A percentile compares a stretch with the other conserved stretches of the same genome.
Evolutionary conservation across 2,113 vertebrate genomes (phyloP).

Genomic region (Microtus ochrogaster): DNA sequence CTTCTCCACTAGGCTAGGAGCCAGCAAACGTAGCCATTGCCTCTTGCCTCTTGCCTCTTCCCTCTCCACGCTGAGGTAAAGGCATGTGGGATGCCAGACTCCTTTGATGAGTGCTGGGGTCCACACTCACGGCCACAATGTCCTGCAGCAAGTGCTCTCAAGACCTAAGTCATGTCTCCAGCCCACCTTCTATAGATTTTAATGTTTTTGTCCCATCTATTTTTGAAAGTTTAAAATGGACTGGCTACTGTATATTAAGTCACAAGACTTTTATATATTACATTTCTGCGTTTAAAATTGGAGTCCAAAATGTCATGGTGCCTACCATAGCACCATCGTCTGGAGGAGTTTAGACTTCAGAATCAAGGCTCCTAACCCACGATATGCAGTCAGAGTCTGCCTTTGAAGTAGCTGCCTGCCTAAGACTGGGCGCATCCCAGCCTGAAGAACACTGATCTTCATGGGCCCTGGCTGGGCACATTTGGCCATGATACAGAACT

Average conservation of each 20-base stretch:
- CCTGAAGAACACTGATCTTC: neutral
- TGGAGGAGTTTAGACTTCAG: conserved; percentile 4
- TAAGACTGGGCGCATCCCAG: neutral
- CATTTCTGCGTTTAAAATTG: conserved; percentile 24
- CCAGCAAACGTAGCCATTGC: neutral
- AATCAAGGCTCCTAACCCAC: neutral
- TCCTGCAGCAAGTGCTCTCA: neutral
- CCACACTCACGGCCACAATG: neutral
- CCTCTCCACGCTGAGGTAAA: neutral
- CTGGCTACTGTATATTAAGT: conserved; percentile 40
- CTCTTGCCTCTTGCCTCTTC: neutral
- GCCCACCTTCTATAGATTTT: too few relatives aligned
- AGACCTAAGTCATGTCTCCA: neutral
- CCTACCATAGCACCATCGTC: neutral
- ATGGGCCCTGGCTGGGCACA: neutral
- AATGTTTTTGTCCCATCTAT: neutral
- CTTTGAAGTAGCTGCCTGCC: neutral
- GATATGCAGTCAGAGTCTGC: neutral
- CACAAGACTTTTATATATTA: conserved; percentile 41
- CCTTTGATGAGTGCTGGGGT: too few relatives aligned
- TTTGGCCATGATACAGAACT: neutral
- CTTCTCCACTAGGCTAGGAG: neutral
- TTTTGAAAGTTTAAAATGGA: conserved; percentile 66
- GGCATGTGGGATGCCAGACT: neutral
- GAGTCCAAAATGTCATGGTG: neutral